A percentile compares a stretch with the other conserved stretches of the same genome.
Conservation (phyloP, 2,797 vertebrate genomes). For the Tamandua tetradactyla region DNA sequence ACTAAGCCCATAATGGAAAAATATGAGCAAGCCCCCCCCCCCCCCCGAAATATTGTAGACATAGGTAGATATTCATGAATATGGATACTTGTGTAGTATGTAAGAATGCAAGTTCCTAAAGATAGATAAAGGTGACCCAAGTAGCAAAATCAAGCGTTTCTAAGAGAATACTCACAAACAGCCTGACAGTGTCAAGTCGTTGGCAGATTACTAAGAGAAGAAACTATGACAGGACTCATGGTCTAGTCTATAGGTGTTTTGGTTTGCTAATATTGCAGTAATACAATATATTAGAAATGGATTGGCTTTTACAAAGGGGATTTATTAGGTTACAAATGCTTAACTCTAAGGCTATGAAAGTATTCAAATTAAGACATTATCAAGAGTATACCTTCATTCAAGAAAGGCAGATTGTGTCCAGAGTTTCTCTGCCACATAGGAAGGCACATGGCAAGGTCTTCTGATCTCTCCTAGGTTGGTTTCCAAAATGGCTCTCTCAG, state of each 20-base stretch:
- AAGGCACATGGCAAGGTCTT: too few species aligned
- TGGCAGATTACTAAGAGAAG: not conserved
- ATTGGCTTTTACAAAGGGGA: too few species aligned
- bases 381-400: too few species aligned
- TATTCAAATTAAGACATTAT: too few species aligned
- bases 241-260: not conserved
- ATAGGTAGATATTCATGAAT: conserved; percentile 32
- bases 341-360: too few species aligned
- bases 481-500: too few species aligned
- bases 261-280: too few species aligned
- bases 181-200: not conserved
- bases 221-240: not conserved
- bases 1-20: conserved; percentile 24
- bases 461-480: too few species aligned
- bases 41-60: not conserved
- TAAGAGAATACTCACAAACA: not conserved
- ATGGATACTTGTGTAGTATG: not conserved
- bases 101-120: conserved; percentile 11
- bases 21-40: not conserved
- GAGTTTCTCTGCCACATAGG: too few species aligned
- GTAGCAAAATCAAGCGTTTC: not conserved
- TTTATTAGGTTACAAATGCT: too few species aligned
- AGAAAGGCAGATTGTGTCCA: too few species aligned
- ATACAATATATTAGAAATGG: too few species aligned
- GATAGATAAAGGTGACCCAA: not conserved